Evolutionary conservation across 2,888 invertebrate species (phyloP).

Genomic region (Yponomeuta plumbellus): DNA sequence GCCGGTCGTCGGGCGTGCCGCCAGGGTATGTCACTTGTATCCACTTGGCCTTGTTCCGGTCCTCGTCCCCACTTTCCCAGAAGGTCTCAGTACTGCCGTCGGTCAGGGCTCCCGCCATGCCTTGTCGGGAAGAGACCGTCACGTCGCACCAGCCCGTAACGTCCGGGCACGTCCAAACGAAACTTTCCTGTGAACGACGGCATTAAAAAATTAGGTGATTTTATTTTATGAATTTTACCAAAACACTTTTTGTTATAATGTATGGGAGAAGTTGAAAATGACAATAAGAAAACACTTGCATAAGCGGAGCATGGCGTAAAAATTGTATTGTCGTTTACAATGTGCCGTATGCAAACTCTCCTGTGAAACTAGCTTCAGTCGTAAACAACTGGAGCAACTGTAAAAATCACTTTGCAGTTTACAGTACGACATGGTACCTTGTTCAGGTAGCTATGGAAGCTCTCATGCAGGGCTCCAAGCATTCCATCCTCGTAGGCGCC

Average conservation of each 20-base stretch:
- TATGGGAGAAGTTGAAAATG: no score
- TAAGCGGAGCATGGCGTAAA: no score
- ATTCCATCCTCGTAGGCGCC: constrained; percentile 68
- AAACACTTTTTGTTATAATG: no score
- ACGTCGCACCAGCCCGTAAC: constrained; percentile 86
- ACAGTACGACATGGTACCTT: constrained; percentile 45
- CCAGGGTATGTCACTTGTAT: constrained; percentile 76
- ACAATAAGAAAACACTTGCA: no score
- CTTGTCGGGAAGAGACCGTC: constrained; percentile 93
- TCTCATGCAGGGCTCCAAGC: constrained; percentile 54
- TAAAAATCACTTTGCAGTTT: no score
- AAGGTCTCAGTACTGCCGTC: constrained; percentile 98
- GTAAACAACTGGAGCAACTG: no score
- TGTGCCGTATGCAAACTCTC: no score
- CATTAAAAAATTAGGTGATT: not conserved
- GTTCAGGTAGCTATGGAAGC: constrained; percentile 50
- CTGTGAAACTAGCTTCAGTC: no score
- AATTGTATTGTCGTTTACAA: no score
- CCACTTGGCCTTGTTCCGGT: constrained; percentile 93
- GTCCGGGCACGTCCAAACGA: constrained; percentile 82
- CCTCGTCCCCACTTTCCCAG: constrained; percentile 99
- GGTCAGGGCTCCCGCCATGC: constrained; percentile 93
- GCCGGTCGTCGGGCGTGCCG: constrained; percentile 70
- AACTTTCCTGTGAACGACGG: constrained; percentile 46
- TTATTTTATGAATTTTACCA: no score